Base-by-base conservation (phyloP, 2,888 invertebrate genomes). In the Trichogramma evanescens region DNA sequence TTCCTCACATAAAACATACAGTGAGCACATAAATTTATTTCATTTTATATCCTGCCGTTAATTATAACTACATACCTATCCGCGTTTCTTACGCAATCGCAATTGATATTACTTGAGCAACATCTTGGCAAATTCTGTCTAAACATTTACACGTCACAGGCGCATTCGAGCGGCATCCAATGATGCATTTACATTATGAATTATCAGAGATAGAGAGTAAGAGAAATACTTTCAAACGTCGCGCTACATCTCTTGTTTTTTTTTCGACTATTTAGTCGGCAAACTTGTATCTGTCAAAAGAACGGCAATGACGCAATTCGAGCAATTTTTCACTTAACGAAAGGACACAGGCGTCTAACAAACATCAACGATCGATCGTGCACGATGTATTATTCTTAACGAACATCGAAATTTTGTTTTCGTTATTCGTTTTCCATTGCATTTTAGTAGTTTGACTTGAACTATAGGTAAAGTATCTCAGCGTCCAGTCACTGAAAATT, bases 201-300 rank as follows among this genome's bases (percentile, higher is more conserved):
- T 44, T 49, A 40, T 55, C 43, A n/a, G 41, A 49, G 40, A 50
- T 26, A 45, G 56, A 60, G 9, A 7, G 44, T 45, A 52, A 49
- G 48, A 51, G 58, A 61, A 61, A 61, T 65, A 61, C 61, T 65
- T 61, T 63, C 65, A 65, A 61, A 55, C 54, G 58, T 44, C 61
- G 57, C 50, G 26, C 38, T 54, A 41, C 13, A 41, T 13, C 7
- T 48, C 49, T 38, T n/a, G 43, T 6, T 26, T 38, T 46, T n/a
- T 8, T 45, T 45, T 54, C 40, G 26, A 53, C 8, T 44, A 41
- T 48, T 13, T 50, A 9, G 9, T 49, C 38, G 7, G 26, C 49
- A 54, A 13, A 44, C 6, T 44, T 39, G 43, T 9, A 49, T 40
- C 59, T 64, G 57, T 61, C 61, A 50, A 41, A 52, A 58, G 63